These are phyloP conservation scores for Apodemia zela DNA, from an alignment of 2,888 invertebrate species.

Conservation along the genomic window DNA sequence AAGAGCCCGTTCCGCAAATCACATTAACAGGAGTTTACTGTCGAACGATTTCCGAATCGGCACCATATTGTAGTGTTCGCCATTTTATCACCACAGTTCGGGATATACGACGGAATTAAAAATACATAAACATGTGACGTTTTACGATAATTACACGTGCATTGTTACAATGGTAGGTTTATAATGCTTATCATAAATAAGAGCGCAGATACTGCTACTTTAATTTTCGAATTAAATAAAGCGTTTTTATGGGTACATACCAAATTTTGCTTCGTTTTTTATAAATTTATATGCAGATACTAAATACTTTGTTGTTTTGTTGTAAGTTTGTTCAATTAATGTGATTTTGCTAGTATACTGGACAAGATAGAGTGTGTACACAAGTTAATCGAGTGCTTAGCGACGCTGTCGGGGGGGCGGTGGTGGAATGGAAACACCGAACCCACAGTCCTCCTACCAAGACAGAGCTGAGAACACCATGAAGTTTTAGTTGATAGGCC, in stretches of 20 bases:
- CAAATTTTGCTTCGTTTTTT: neutral
- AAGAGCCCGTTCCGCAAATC: slow-evolving; percentile 38
- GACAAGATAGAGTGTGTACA: too few species aligned
- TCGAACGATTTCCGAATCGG: slow-evolving; percentile 59
- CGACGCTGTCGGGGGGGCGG: too few species aligned
- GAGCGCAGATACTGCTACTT: slow-evolving; percentile 32
- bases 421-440: too few species aligned
- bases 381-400: too few species aligned
- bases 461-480: too few species aligned
- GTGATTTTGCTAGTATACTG: too few species aligned
- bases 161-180: slow-evolving; percentile 62
- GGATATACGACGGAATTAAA: slow-evolving; percentile 73
- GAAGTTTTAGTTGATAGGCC: too few species aligned
- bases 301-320: too few species aligned
- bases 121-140: slow-evolving; percentile 75
- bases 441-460: too few species aligned
- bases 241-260: slow-evolving; percentile 28
- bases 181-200: slow-evolving; percentile 54
- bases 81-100: slow-evolving; percentile 53
- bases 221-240: slow-evolving; percentile 34
- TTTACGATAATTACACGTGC: slow-evolving; percentile 72
- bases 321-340: too few species aligned
- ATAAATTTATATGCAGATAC: neutral
- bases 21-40: slow-evolving; percentile 69
- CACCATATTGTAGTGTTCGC: slow-evolving; percentile 47